These are phyloP conservation scores for Gymnocypris eckloni DNA, from an alignment of 2,797 vertebrate genomes.

Conservation along the genomic window DNA sequence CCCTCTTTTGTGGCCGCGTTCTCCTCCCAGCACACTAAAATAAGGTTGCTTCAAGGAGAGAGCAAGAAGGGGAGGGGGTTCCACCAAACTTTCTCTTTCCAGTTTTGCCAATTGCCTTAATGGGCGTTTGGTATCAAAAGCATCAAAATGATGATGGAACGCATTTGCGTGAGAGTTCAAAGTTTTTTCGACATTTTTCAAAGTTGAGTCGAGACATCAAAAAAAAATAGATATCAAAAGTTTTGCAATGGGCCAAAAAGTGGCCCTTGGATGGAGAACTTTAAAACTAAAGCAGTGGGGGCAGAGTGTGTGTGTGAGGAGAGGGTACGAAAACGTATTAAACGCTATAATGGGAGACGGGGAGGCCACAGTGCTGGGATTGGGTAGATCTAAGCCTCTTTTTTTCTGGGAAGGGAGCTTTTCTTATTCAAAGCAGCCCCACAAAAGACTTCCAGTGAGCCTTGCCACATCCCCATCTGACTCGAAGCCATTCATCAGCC, in stretches of 20 bases:
- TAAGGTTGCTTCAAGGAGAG: constrained; percentile 74
- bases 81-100: constrained; percentile 44
- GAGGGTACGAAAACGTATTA: constrained; percentile 89
- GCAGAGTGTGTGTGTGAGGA: constrained; percentile 67
- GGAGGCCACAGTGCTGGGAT: constrained; percentile 96
- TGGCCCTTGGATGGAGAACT: constrained; percentile 76
- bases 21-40: constrained; percentile 82
- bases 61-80: constrained; percentile 53
- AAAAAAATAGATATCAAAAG: constrained; percentile 37
- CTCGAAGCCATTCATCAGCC: constrained; percentile 99
- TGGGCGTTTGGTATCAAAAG: not conserved
- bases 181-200: not conserved
- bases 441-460: constrained; percentile 99
- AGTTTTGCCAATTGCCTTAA: constrained; percentile 18
- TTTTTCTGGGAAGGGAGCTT: constrained; percentile 94
- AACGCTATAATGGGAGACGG: constrained; percentile 94
- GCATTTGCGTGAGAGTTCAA: not conserved
- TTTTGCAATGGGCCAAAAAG: constrained; percentile 70
- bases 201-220: constrained; percentile 39
- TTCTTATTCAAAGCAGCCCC: constrained; percentile 99
- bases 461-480: constrained; percentile 99
- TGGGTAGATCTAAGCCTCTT: constrained; percentile 97
- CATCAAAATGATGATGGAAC: not conserved
- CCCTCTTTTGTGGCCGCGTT: constrained; percentile 85
- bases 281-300: constrained; percentile 79